Percentiles rank a stretch among this genome's conserved stretches.
phyloP scores from a whole-genome alignment of 2,113 vertebrate genomes.

The Montifringilla adamsi region DNA sequence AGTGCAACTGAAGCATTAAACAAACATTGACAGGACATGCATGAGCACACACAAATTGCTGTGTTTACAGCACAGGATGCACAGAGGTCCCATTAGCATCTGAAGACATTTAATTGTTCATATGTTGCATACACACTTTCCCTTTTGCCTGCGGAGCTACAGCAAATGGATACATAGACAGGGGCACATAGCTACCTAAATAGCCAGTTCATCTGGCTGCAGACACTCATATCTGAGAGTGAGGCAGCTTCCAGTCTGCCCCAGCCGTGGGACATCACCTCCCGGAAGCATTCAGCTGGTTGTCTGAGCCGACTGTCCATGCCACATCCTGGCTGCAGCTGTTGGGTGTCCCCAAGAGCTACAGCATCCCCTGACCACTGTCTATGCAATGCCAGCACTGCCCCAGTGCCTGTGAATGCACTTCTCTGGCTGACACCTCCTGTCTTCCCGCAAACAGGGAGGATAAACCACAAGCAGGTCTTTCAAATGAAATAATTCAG shows the following conservation, averaged over 20 bases:
- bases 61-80: neutral
- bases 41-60: conserved; percentile 49
- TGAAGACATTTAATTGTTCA: neutral
- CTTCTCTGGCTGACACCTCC: neutral
- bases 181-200: neutral
- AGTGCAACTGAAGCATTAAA: conserved; percentile 49
- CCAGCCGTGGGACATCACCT: neutral
- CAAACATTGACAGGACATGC: conserved; percentile 57
- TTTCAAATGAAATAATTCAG: neutral
- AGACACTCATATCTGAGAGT: neutral
- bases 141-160: neutral
- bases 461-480: neutral
- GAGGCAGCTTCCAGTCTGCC: neutral
- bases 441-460: neutral
- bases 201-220: neutral
- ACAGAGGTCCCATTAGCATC: conserved; percentile 20
- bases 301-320: neutral
- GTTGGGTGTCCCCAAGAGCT: neutral
- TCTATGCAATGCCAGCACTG: neutral
- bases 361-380: neutral
- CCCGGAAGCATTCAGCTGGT: neutral
- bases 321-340: neutral
- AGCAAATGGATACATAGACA: neutral
- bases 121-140: neutral
- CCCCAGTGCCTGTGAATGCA: neutral